These are phyloP conservation scores for Egretta garzetta DNA, from an alignment of 2,113 vertebrate genomes.

Conservation along the genomic window DNA sequence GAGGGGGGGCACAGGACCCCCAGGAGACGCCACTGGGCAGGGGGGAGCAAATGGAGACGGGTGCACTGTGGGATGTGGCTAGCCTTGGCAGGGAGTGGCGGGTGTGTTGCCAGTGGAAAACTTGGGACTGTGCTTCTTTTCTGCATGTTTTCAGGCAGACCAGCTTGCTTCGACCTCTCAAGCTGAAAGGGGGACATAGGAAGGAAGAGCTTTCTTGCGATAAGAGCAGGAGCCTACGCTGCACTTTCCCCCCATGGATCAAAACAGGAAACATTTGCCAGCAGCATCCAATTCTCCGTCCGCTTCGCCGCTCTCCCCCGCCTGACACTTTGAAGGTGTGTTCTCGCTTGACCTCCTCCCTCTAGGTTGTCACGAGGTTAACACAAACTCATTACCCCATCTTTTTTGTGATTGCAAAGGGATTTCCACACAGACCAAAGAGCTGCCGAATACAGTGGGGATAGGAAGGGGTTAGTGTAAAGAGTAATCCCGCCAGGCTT, in stretches of 20 bases:
- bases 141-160: neutral
- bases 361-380: neutral
- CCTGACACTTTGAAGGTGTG: neutral
- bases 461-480: neutral
- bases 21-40: neutral
- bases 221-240: neutral
- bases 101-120: neutral
- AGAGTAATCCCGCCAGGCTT: neutral
- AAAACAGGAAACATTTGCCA: neutral
- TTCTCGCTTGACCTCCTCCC: neutral
- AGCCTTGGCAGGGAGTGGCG: fast-evolving
- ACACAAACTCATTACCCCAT: neutral
- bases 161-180: neutral
- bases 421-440: neutral
- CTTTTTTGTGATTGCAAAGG: neutral
- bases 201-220: neutral
- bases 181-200: neutral
- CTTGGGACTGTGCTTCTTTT: neutral
- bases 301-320: fast-evolving
- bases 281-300: neutral
- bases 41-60: fast-evolving
- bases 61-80: neutral
- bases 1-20: neutral
- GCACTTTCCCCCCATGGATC: fast-evolving
- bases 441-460: neutral